phyloP scores from a whole-genome alignment of 2,888 invertebrate species.

The Lissonota sp. region DNA sequence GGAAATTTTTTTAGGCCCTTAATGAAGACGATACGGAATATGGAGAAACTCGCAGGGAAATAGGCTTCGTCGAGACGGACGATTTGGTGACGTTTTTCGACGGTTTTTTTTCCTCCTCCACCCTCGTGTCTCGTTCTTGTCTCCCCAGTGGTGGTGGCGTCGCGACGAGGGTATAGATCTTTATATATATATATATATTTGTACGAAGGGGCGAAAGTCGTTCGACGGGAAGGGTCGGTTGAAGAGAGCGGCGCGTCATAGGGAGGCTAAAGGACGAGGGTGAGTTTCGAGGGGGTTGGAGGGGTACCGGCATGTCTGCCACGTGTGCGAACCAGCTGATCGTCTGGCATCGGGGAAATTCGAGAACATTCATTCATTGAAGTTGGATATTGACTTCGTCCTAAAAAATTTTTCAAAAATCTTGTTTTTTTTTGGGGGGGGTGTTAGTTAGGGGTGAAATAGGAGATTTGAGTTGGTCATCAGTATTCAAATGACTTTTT shows the following conservation, averaged over 20 bases:
- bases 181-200: too few species aligned
- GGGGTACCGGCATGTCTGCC: constrained; percentile 58
- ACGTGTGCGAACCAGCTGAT: constrained; percentile 71
- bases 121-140: constrained; percentile 57
- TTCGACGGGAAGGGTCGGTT: constrained; percentile 58
- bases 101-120: constrained; percentile 46
- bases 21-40: too few species aligned
- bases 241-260: constrained; percentile 50
- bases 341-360: constrained; percentile 60
- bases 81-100: constrained; percentile 34
- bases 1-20: too few species aligned
- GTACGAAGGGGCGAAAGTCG: constrained; percentile 30
- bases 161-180: constrained; percentile 31
- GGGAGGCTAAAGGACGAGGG: constrained; percentile 26
- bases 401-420: too few species aligned
- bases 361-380: constrained; percentile 19
- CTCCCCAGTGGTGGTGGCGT: constrained; percentile 53
- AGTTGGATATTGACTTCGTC: too few species aligned
- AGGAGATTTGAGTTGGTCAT: too few species aligned
- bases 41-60: not conserved
- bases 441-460: too few species aligned
- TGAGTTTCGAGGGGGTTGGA: constrained; percentile 1
- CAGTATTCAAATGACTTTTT: too few species aligned
- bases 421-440: too few species aligned
- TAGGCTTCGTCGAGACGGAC: constrained; percentile 20